Evolutionary conservation across 1,140 invertebrate genomes (phyloP).

Genomic region (Coptotermes formosanus): DNA sequence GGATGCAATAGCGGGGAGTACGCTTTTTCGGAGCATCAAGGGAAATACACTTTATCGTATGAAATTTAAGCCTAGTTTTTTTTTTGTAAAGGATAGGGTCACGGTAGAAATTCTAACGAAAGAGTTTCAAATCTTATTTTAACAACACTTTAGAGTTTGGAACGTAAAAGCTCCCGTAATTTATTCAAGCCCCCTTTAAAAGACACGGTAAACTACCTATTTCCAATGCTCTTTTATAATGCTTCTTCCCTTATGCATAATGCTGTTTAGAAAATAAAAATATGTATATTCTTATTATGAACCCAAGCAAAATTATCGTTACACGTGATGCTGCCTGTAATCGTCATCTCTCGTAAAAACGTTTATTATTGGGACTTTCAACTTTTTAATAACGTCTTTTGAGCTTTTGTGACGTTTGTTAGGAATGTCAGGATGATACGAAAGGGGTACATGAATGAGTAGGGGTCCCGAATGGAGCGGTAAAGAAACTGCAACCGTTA

Average conservation of each 20-base stretch:
- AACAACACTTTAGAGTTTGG: not conserved
- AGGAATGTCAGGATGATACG: too few relatives aligned
- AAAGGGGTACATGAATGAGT: too few relatives aligned
- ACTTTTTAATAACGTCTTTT: too few relatives aligned
- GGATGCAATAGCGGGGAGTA: not conserved
- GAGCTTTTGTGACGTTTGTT: too few relatives aligned
- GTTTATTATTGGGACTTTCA: too few relatives aligned
- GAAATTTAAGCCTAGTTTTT: not conserved
- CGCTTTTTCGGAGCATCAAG: not conserved
- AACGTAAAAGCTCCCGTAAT: not conserved
- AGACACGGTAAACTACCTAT: not conserved
- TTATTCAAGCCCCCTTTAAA: not conserved
- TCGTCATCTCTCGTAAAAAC: too few relatives aligned
- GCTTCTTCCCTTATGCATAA: not conserved
- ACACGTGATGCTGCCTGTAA: not conserved
- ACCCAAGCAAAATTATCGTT: not conserved
- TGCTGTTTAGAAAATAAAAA: not conserved
- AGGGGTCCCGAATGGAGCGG: too few relatives aligned
- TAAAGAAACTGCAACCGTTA: too few relatives aligned
- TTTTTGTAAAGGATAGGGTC: not conserved
- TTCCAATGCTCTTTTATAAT: not conserved
- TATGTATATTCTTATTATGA: too few relatives aligned
- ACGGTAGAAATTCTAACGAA: slow-evolving; percentile 4
- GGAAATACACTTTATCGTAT: slow-evolving; percentile 14
- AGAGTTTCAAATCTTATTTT: slow-evolving; percentile 5